Percentiles rank a stretch among this genome's conserved stretches.
These are phyloP conservation scores for Hedychridium roseum DNA, from an alignment of 2,888 invertebrate species.

Conservation along the genomic window DNA sequence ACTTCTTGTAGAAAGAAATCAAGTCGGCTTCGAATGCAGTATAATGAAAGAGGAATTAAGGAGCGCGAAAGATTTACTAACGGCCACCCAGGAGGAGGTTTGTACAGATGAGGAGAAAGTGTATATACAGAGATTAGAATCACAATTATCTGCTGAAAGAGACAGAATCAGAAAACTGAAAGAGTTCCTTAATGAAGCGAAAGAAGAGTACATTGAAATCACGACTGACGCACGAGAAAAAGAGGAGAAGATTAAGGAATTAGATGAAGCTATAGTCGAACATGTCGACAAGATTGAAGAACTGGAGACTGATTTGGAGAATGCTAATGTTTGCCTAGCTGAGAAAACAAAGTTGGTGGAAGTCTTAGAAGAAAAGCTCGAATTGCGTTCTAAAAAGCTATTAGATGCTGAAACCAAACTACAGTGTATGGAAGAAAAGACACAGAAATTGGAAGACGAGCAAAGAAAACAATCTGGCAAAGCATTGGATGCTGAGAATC, in stretches of 20 bases:
- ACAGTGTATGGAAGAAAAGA: conserved; percentile 13
- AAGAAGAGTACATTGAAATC: conserved; percentile 53
- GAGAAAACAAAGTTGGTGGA: conserved; percentile 44
- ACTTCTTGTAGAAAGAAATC: conserved; percentile 43
- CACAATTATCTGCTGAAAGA: conserved; percentile 39
- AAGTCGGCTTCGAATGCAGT: conserved; percentile 43
- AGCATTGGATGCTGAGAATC: not conserved
- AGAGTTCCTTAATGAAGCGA: conserved; percentile 54
- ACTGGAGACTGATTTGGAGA: conserved; percentile 45
- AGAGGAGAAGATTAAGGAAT: conserved; percentile 37
- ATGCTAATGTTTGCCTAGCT: conserved; percentile 42
- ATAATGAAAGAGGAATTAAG: conserved; percentile 44
- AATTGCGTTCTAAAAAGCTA: conserved; percentile 24
- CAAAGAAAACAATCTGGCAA: conserved; percentile 22
- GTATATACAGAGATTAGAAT: conserved; percentile 44
- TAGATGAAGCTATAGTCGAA: conserved; percentile 39
- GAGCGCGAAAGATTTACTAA: conserved; percentile 38
- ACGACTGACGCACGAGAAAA: conserved; percentile 36
- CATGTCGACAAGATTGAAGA: conserved; percentile 45
- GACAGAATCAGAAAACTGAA: conserved; percentile 53
- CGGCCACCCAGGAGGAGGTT: conserved; percentile 38
- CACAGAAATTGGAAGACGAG: conserved; percentile 3
- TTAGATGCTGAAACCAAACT: conserved; percentile 3
- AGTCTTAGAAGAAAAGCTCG: conserved; percentile 45
- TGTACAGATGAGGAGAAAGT: conserved; percentile 24